A percentile compares a stretch with the other conserved stretches of the same genome.
These are phyloP conservation scores for Pseudorasbora parva DNA, from an alignment of 2,113 vertebrate genomes.

Conservation along the genomic window DNA sequence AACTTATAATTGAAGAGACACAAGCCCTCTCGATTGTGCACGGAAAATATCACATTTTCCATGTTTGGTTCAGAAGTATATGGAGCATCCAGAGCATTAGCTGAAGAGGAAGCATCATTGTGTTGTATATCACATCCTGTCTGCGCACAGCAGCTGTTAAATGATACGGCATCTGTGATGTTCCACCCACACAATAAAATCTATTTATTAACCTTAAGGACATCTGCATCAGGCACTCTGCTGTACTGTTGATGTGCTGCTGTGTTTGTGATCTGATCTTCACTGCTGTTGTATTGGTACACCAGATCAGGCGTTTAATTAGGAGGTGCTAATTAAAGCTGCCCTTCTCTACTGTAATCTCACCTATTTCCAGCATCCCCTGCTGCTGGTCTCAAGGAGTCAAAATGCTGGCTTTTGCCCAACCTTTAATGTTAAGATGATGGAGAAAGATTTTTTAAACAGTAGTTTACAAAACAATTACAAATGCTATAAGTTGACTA, in stretches of 20 bases:
- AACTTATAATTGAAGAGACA: conserved; percentile 11
- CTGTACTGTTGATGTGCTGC: conserved; percentile 1
- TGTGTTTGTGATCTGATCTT: background rate
- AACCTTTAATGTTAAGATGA: too few relatives aligned
- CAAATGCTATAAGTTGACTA: too few relatives aligned
- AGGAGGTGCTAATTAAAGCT: conserved; percentile 25
- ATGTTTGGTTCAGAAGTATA: background rate
- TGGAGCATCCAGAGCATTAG: background rate
- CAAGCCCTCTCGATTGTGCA: background rate
- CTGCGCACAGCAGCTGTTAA: background rate
- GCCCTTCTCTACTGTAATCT: background rate
- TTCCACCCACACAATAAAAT: background rate
- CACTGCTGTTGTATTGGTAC: background rate
- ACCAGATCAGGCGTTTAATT: conserved; percentile 11
- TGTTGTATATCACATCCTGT: background rate
- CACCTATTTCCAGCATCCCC: conserved; percentile 11
- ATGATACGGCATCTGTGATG: background rate
- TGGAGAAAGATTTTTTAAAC: too few relatives aligned
- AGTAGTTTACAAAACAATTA: too few relatives aligned
- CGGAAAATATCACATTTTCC: background rate
- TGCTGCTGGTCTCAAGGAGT: conserved; percentile 1
- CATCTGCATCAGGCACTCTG: background rate
- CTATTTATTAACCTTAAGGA: conserved; percentile 26
- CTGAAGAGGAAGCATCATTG: conserved; percentile 20
- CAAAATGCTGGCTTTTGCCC: background rate